phyloP scores from a whole-genome alignment of 2,113 vertebrate species.

The Hystrix cristata region DNA sequence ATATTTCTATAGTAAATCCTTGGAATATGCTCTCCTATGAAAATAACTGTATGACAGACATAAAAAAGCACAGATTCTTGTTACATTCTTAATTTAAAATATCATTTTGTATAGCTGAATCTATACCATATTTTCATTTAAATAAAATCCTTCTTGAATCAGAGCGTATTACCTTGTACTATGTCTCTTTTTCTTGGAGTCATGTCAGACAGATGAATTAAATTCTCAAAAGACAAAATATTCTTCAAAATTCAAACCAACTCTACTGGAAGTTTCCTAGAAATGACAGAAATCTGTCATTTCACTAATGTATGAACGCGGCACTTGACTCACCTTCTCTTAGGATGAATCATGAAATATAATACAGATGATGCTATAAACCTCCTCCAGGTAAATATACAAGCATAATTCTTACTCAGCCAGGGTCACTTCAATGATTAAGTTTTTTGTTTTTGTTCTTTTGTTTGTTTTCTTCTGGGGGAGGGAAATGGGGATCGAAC shows the following conservation, averaged over 20 bases:
- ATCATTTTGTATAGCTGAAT: background rate
- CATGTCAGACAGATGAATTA: background rate
- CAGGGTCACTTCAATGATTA: background rate
- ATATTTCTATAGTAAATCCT: background rate
- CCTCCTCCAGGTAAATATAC: background rate
- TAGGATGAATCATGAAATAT: background rate
- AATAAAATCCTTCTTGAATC: constrained; percentile 18
- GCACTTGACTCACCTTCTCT: background rate
- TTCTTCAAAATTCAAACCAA: background rate
- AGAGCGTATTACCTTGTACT: constrained; percentile 3
- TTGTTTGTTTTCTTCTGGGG: too few relatives aligned
- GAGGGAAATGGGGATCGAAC: too few relatives aligned
- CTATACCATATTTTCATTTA: constrained; percentile 47
- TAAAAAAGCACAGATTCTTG: constrained; percentile 29
- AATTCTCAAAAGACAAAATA: background rate
- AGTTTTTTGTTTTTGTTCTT: too few relatives aligned
- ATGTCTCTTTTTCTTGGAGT: background rate
- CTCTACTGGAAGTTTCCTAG: background rate
- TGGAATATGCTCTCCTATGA: background rate
- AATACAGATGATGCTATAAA: background rate
- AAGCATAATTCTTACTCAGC: background rate
- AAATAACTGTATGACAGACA: background rate
- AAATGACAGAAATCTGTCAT: background rate
- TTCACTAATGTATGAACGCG: background rate
- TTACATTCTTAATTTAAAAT: constrained; percentile 49